Evolutionary conservation across 2,113 vertebrate genomes (phyloP).

Genomic region (Siniperca chuatsi): DNA sequence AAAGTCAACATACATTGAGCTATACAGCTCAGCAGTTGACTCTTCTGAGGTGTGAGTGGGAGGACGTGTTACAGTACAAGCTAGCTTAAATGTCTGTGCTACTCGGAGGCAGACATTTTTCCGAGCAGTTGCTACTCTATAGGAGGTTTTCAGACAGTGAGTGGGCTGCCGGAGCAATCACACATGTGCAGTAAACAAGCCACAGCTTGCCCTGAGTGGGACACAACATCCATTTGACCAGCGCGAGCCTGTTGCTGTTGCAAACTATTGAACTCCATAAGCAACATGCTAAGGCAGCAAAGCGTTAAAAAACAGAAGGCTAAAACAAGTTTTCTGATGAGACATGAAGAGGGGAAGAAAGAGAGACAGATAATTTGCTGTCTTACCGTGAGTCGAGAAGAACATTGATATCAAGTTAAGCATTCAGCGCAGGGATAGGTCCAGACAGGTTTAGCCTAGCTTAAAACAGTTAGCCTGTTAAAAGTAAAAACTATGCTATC

Average conservation of each 20-base stretch:
- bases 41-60: slow-evolving; percentile 68
- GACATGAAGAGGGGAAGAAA: slow-evolving; percentile 1
- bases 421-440: not conserved
- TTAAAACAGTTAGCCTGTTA: slow-evolving; percentile 30
- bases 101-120: slow-evolving; percentile 53
- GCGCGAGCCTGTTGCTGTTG: slow-evolving; percentile 16
- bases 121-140: slow-evolving; percentile 12
- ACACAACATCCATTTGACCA: slow-evolving; percentile 60
- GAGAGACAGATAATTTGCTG: not conserved
- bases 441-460: slow-evolving; percentile 18
- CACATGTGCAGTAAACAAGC: slow-evolving; percentile 52
- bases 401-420: not conserved
- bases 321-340: slow-evolving; percentile 21
- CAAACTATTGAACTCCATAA: slow-evolving; percentile 53
- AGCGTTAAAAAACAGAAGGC: slow-evolving; percentile 1
- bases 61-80: slow-evolving; percentile 54
- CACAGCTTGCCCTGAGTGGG: slow-evolving; percentile 58
- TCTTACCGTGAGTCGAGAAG: slow-evolving; percentile 15
- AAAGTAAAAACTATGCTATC: slow-evolving; percentile 14
- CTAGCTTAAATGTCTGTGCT: slow-evolving; percentile 62
- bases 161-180: slow-evolving; percentile 57
- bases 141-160: slow-evolving; percentile 58
- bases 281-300: slow-evolving; percentile 19
- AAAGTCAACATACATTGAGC: slow-evolving; percentile 55
- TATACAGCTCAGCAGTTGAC: slow-evolving; percentile 40